phyloP scores from a whole-genome alignment of 2,113 vertebrate genomes.

The Engraulis encrasicolus region DNA sequence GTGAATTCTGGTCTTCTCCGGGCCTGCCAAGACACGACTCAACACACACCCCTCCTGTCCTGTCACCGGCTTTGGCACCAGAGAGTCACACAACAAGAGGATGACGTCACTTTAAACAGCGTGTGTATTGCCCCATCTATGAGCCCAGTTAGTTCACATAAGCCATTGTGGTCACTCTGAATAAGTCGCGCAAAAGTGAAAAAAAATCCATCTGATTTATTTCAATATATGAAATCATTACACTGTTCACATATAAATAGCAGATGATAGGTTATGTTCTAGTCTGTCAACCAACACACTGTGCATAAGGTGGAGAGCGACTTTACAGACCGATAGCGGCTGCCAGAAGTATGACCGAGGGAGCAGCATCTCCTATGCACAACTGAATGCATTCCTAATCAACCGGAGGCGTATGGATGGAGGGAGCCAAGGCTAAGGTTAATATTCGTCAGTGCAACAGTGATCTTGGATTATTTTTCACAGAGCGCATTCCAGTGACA shows the following conservation, averaged over 20 bases:
- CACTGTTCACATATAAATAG: too few relatives aligned
- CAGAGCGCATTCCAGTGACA: neutral
- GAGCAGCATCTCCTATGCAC: neutral
- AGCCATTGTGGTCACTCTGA: too few relatives aligned
- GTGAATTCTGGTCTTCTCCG: neutral
- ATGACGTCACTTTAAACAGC: neutral
- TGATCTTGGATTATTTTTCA: neutral
- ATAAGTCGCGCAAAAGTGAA: too few relatives aligned
- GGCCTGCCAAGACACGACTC: constrained; percentile 43
- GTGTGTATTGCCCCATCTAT: too few relatives aligned
- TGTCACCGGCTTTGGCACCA: constrained; percentile 21
- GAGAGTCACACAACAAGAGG: constrained; percentile 41
- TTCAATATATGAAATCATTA: too few relatives aligned
- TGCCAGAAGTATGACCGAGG: neutral
- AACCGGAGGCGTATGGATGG: neutral
- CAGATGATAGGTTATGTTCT: too few relatives aligned
- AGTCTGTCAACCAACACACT: neutral
- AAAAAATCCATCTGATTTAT: too few relatives aligned
- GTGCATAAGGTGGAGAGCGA: neutral
- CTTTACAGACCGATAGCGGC: neutral
- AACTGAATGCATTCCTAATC: neutral
- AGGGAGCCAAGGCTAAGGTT: neutral
- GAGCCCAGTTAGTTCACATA: too few relatives aligned
- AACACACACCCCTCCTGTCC: constrained; percentile 33
- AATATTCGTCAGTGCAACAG: neutral